phyloP scores from a whole-genome alignment of 2,113 vertebrate genomes.

The Alosa alosa region DNA sequence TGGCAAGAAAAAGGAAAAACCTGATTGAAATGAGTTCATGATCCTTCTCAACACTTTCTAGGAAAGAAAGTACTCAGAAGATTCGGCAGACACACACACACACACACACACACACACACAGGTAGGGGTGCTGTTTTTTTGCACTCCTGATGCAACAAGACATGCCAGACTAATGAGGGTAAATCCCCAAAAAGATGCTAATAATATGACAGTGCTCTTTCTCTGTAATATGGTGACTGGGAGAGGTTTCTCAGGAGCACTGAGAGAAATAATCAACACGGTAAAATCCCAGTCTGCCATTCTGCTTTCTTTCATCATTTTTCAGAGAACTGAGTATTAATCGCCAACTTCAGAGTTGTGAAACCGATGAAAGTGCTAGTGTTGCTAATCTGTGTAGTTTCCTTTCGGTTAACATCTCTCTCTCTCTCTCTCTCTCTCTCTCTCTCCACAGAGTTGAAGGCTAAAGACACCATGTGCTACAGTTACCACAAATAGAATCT shows the following conservation, averaged over 20 bases:
- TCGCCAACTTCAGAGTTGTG: too few relatives aligned
- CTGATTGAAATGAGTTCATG: background rate
- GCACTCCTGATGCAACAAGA: background rate
- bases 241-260: too few relatives aligned
- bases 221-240: background rate
- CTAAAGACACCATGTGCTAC: too few relatives aligned
- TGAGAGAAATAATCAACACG: too few relatives aligned
- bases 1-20: background rate
- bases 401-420: too few relatives aligned
- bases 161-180: background rate
- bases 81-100: too few relatives aligned
- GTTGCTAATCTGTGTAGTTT: too few relatives aligned
- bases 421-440: too few relatives aligned
- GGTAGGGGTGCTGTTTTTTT: background rate
- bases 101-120: too few relatives aligned
- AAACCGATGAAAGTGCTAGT: too few relatives aligned
- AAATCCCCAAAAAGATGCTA: background rate
- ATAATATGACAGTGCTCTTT: background rate
- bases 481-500: background rate
- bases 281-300: background rate
- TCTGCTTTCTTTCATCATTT: background rate
- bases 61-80: background rate
- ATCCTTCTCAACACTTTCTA: background rate
- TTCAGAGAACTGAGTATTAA: too few relatives aligned
- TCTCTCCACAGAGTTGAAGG: too few relatives aligned